Evolutionary conservation across 2,888 invertebrate species (phyloP), one percentile per base, ranked within the genome.

Genomic region (Scaptodrosophila latifasciaeformis): DNA sequence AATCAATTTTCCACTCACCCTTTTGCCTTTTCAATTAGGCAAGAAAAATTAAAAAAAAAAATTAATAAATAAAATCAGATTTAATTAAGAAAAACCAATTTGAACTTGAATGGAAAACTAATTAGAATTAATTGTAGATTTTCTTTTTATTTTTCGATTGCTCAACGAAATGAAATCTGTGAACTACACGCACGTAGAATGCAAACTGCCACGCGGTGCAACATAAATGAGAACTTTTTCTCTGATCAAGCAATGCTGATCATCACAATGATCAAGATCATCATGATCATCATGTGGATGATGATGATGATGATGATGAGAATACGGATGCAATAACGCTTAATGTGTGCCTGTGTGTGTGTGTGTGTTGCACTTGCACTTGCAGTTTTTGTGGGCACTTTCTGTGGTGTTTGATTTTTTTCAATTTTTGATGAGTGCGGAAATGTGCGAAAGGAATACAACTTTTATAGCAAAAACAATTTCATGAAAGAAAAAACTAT

Each of bases 181-280:
- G 63, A 58, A 67, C 62, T 58, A 62, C 54, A 76, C 76, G 76
- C 72, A 72, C 71, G 71, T 66, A 70, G 74, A 71, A 71, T 75
- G 68, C 62, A 56, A 62, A 69, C 69, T 69, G 69, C n/a, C 58
- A 65, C 59, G 67, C 52, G 57, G 61, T 65, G 69, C 67, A 69
- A 67, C 60, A 72, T 76, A 72, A 62, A 67, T 65, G 72, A 59
- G 72, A 62, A 67, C 68, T 62, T 68, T 65, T 57, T 65, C 67
- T 65, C 60, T 63, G 67, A 58, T 54, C 47, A n/a, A n/a, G 4
- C 24, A 24, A 24, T 24, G n/a, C n/a, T n/a, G n/a, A n/a, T n/a
- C n/a, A n/a, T n/a, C n/a, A n/a, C n/a, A n/a, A n/a, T n/a, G n/a
- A n/a, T n/a, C n/a, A n/a, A n/a, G n/a, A n/a, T n/a, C n/a, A n/a